phyloP scores from a whole-genome alignment of 1,140 invertebrate genomes.

The Tribolium castaneum region DNA sequence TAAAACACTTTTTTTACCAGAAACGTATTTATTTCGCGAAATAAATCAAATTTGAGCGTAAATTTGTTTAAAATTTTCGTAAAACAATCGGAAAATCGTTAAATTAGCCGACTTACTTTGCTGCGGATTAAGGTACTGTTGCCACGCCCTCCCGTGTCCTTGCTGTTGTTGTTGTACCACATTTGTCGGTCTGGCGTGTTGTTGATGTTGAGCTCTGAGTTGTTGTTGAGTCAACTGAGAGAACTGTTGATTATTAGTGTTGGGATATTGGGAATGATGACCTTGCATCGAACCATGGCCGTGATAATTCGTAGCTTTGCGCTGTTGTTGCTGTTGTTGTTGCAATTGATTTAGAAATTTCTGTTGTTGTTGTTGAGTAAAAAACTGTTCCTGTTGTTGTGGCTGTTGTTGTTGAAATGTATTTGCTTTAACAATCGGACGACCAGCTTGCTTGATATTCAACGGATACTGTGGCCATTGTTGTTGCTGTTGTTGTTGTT shows the following conservation, averaged over 20 bases:
- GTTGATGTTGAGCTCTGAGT: conserved; percentile 60
- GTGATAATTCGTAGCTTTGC: conserved; percentile 49
- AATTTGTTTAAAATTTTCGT: too few species aligned
- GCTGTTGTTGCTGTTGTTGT: conserved; percentile 51
- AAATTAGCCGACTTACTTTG: conserved; percentile 41
- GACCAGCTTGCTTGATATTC: conserved; percentile 63
- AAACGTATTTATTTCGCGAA: too few species aligned
- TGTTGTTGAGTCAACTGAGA: conserved; percentile 59
- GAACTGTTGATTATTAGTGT: conserved; percentile 55
- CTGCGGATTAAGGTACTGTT: conserved; percentile 53
- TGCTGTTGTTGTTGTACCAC: conserved; percentile 45
- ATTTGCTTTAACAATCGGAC: conserved; percentile 70
- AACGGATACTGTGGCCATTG: conserved; percentile 51
- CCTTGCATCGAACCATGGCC: conserved; percentile 46
- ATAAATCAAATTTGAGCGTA: too few species aligned
- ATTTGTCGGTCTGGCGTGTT: conserved; percentile 44
- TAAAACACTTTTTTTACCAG: too few species aligned
- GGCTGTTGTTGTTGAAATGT: conserved; percentile 53
- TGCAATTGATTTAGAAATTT: conserved; percentile 60
- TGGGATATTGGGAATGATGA: conserved; percentile 45
- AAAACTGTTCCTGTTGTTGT: conserved; percentile 59
- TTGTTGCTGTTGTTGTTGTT: conserved; percentile 45
- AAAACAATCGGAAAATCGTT: too few species aligned
- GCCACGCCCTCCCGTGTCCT: conserved; percentile 48
- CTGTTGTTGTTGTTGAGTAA: conserved; percentile 61